Base-by-base conservation (phyloP, 2,113 vertebrate genomes). In the Calidris pygmaea region DNA sequence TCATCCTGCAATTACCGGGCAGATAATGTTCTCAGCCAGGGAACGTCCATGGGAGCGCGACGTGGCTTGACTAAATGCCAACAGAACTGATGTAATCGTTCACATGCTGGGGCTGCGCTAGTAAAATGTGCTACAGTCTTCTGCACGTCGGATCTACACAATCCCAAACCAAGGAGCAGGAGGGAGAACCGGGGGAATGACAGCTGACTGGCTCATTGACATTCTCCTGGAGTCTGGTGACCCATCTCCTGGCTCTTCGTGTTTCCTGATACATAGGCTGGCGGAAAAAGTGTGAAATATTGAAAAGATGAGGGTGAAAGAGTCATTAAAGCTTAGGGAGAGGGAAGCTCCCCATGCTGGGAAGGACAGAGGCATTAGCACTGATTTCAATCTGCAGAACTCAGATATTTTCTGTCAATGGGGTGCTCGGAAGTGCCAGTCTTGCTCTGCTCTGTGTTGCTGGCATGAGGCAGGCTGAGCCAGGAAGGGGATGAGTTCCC, bases 61-160 rank as follows among this genome's bases (percentile, higher is more conserved):
- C 4, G 45, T 67, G 87, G 83, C 59, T 77, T 56, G 77, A 73
- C 23, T 30, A 34, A 41, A 50, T 19, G 67, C 84, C 82, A 85
- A 74, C 67, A 84, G 79, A 75, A 74, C 62, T 75, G 79, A 85
- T 68, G 79, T 17, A 39, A 79, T 22, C 1, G 10, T 29, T 63
- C 67, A 9, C 22, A 59, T 23, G 30, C 73, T 58, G 78, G 48
- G 74, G 55, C 78, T 47, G 78, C 1, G 1, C 73, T 23, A 20
- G 24, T 13, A 78, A 88, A 70, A 75, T 22, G 50, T 59, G 35
- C 79, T 41, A 32, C 37, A 18, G 55, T 4, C 43, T 37, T 45
- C 32, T 41, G 43, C 22, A 21, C 3, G 4, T 70, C 6, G 0
- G 18, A 20, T 10, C 67, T 58, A 6, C 13, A 5, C 5, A 19